These are phyloP conservation scores for Drosophila murphyi DNA, from an alignment of 1,140 invertebrate species.

Conservation along the genomic window DNA sequence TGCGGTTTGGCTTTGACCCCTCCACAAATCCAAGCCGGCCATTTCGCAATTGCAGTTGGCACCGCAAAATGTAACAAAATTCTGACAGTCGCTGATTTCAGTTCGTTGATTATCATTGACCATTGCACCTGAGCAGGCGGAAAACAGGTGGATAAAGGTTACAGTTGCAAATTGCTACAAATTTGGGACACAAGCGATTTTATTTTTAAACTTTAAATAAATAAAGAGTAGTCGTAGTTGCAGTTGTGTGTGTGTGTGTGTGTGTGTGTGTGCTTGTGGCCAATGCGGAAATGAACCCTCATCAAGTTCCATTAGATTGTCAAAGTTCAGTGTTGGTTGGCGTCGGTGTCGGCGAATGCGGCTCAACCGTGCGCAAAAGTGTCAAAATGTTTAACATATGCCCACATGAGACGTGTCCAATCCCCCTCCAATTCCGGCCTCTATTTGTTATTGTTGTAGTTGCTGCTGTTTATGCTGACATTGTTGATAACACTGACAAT, in stretches of 20 bases:
- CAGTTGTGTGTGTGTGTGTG: not conserved
- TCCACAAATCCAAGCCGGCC: not conserved
- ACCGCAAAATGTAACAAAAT: slow-evolving; percentile 39
- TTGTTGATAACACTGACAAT: slow-evolving; percentile 79
- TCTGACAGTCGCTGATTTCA: slow-evolving; percentile 57
- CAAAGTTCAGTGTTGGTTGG: slow-evolving; percentile 54
- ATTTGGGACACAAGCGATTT: slow-evolving; percentile 32
- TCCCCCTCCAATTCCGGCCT: slow-evolving; percentile 13
- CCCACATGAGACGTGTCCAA: slow-evolving; percentile 63
- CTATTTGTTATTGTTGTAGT: slow-evolving; percentile 11
- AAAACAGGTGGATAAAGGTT: not conserved
- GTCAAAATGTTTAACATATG: slow-evolving; percentile 79
- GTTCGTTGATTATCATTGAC: slow-evolving; percentile 59
- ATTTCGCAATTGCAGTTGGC: slow-evolving; percentile 7
- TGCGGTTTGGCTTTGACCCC: slow-evolving; percentile 50
- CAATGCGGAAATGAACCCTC: slow-evolving; percentile 62
- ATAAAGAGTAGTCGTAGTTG: slow-evolving; percentile 15
- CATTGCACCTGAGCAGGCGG: slow-evolving; percentile 12
- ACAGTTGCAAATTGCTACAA: slow-evolving; percentile 54
- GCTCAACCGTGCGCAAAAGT: slow-evolving; percentile 71
- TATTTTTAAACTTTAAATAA: slow-evolving; percentile 50
- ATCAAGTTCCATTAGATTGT: slow-evolving; percentile 69
- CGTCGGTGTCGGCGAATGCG: slow-evolving; percentile 24
- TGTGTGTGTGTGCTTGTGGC: slow-evolving; percentile 7
- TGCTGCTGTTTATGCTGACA: slow-evolving; percentile 60